phyloP scores from a whole-genome alignment of 2,888 invertebrate genomes.

The Merodon equestris region DNA sequence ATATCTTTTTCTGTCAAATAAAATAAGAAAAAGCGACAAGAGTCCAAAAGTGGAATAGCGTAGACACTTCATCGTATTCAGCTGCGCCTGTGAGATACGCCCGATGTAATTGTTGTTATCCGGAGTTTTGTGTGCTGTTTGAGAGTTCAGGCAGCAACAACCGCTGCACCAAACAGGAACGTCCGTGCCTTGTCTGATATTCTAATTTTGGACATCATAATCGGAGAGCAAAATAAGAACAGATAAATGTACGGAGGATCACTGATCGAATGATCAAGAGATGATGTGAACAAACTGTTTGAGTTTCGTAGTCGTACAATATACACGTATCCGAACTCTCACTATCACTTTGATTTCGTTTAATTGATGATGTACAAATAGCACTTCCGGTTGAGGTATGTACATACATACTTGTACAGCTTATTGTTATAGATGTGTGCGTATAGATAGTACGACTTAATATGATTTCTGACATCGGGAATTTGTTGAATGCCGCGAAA shows the following conservation, averaged over 20 bases:
- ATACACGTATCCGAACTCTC: no score
- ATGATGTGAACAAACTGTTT: slow-evolving; percentile 13
- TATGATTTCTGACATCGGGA: no score
- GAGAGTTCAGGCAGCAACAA: no score
- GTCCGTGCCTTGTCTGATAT: slow-evolving; percentile 18
- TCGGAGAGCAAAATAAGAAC: slow-evolving; percentile 5
- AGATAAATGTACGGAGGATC: slow-evolving; percentile 9
- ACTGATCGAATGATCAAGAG: slow-evolving; percentile 3
- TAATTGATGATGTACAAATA: no score
- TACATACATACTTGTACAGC: no score
- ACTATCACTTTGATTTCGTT: no score
- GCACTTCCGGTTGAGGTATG: no score
- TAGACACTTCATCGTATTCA: slow-evolving; percentile 63
- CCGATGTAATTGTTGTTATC: slow-evolving; percentile 19
- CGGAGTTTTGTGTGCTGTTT: slow-evolving; percentile 12
- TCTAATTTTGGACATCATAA: slow-evolving; percentile 32
- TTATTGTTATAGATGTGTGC: no score
- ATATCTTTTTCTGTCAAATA: slow-evolving; percentile 59
- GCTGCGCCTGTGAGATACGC: slow-evolving; percentile 24
- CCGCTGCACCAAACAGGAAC: background rate
- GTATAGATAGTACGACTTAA: no score
- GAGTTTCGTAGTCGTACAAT: no score
- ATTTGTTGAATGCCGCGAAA: no score
- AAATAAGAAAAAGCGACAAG: slow-evolving; percentile 18
- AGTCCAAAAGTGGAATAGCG: slow-evolving; percentile 60